Evolutionary conservation across 2,113 vertebrate species (phyloP).

Genomic region (Geococcyx californianus): DNA sequence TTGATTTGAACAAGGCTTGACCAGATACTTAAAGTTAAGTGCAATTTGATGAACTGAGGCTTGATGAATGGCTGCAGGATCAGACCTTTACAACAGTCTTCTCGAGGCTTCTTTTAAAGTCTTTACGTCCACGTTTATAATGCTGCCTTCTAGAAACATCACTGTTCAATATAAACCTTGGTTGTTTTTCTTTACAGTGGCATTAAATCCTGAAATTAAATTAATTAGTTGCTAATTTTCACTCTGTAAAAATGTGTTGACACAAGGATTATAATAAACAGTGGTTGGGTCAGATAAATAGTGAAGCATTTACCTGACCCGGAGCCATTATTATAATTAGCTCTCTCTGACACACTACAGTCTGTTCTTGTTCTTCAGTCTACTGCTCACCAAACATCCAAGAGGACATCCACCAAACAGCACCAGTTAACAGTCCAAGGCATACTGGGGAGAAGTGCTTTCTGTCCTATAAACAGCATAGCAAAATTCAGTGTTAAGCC

Average conservation of each 20-base stretch:
- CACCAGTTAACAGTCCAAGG: neutral
- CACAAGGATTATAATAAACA: constrained; percentile 17
- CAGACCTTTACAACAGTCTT: neutral
- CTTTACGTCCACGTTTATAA: neutral
- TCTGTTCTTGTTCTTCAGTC: neutral
- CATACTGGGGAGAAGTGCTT: neutral
- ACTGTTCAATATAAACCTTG: neutral
- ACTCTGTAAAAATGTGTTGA: constrained; percentile 49
- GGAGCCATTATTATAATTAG: constrained; percentile 41
- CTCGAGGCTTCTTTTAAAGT: neutral
- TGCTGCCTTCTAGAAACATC: neutral
- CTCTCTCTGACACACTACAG: neutral
- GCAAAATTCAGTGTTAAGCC: neutral
- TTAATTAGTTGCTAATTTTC: constrained; percentile 63
- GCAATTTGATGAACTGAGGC: neutral
- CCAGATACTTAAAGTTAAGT: constrained; percentile 16
- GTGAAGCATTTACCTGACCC: constrained; percentile 34
- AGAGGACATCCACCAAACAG: neutral
- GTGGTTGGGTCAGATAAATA: constrained; percentile 45
- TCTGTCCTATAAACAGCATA: neutral
- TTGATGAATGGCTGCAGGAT: constrained; percentile 17
- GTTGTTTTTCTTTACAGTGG: neutral
- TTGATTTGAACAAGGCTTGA: constrained; percentile 24
- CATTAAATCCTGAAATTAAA: constrained; percentile 58
- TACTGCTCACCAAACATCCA: neutral